These are phyloP conservation scores for Hippocampus guttulatus DNA, from an alignment of 2,113 vertebrate species.

Conservation along the genomic window DNA sequence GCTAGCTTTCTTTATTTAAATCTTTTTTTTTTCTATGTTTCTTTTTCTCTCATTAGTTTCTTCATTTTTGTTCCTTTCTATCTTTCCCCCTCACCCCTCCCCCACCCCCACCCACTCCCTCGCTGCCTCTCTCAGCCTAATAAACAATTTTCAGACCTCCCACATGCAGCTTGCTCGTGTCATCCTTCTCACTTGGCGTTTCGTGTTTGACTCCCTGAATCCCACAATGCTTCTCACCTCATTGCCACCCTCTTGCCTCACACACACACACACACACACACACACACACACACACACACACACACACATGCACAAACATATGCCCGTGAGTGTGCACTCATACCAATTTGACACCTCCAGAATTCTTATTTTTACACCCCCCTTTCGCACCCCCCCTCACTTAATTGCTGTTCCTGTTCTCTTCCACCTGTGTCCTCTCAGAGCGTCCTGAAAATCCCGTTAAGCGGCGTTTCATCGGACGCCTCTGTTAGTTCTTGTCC, in stretches of 20 bases:
- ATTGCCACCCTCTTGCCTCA: conserved; percentile 40
- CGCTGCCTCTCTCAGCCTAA: neutral
- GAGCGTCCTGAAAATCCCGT: conserved; percentile 39
- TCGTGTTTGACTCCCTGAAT: conserved; percentile 26
- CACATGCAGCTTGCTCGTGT: neutral
- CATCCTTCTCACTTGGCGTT: conserved; percentile 21
- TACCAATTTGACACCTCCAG: neutral
- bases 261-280: neutral
- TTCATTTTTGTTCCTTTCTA: no score
- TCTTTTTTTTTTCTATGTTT: no score
- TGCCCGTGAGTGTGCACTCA: neutral
- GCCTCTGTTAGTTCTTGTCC: neutral
- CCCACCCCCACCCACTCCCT: neutral
- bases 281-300: neutral
- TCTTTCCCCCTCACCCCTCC: no score
- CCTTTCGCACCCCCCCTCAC: neutral
- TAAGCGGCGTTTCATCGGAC: conserved; percentile 22
- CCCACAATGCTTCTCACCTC: conserved; percentile 54
- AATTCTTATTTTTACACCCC: conserved; percentile 25
- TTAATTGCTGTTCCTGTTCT: neutral
- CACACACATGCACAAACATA: neutral
- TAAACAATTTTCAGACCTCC: neutral
- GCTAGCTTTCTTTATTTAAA: no score
- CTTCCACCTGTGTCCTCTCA: neutral
- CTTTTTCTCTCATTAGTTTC: no score